Conservation (phyloP, 2,113 vertebrate species). For the Archilochus colubris region DNA sequence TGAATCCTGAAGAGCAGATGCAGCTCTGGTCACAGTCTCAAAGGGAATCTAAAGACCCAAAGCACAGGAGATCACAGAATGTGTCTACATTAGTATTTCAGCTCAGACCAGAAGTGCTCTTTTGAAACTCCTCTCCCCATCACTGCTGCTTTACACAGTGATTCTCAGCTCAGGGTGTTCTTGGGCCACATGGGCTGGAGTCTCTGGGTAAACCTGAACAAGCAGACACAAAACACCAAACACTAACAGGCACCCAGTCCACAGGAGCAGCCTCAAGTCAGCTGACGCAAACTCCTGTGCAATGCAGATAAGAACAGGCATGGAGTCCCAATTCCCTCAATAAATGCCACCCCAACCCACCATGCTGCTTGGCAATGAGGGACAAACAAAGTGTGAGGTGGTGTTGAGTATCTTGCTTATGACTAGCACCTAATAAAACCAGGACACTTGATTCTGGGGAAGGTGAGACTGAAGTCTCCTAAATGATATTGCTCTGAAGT, state of each 20-base stretch:
- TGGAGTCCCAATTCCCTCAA: background rate
- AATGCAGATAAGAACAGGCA: background rate
- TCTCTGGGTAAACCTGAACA: background rate
- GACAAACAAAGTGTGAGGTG: background rate
- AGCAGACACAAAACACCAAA: background rate
- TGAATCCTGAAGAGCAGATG: rapidly evolving
- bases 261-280: background rate
- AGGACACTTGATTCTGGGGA: background rate
- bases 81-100: background rate
- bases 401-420: background rate
- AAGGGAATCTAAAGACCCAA: background rate
- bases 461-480: background rate
- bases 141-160: rapidly evolving
- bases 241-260: background rate
- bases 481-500: background rate
- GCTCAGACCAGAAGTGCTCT: background rate
- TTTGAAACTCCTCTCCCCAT: background rate
- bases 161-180: background rate
- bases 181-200: background rate
- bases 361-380: rapidly evolving
- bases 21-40: background rate
- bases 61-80: rapidly evolving
- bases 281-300: background rate
- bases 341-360: background rate
- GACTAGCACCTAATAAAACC: background rate